Percentiles rank a stretch among this genome's conserved stretches.
Conservation (phyloP, 2,888 invertebrate species). For the Busseola fusca region DNA sequence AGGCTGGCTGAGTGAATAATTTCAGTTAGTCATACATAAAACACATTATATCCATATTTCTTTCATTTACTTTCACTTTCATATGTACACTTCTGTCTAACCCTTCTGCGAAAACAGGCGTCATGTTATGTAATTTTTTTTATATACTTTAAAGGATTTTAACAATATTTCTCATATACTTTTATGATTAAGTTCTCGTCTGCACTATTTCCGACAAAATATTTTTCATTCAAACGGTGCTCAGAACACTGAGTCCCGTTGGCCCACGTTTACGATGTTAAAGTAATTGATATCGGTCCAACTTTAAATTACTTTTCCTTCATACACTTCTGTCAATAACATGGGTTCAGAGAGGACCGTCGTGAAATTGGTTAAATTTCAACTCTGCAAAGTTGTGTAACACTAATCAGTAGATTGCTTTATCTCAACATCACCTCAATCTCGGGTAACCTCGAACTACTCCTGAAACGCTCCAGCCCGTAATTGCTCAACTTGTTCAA, state of each 20-base stretch:
- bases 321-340: neutral
- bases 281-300: neutral
- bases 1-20: too few species aligned
- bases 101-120: neutral
- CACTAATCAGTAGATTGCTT: constrained; percentile 39
- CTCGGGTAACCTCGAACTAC: constrained; percentile 36
- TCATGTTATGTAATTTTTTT: neutral
- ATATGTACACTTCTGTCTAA: neutral
- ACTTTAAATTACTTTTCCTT: neutral
- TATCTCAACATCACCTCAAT: constrained; percentile 34
- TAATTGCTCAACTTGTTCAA: constrained; percentile 54
- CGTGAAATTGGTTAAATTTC: constrained; percentile 23
- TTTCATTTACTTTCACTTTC: too few species aligned
- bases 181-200: neutral
- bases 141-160: neutral
- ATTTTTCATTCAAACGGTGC: neutral
- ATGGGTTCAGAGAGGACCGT: neutral
- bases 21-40: too few species aligned
- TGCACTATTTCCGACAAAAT: neutral
- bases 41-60: too few species aligned
- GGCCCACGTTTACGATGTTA: neutral
- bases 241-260: neutral
- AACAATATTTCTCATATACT: neutral
- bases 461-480: constrained; percentile 29
- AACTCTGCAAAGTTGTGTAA: constrained; percentile 7